Evolutionary conservation across 2,113 vertebrate species (phyloP), one percentile per base, ranked within the genome.

Genomic region (Sander lucioperca): DNA sequence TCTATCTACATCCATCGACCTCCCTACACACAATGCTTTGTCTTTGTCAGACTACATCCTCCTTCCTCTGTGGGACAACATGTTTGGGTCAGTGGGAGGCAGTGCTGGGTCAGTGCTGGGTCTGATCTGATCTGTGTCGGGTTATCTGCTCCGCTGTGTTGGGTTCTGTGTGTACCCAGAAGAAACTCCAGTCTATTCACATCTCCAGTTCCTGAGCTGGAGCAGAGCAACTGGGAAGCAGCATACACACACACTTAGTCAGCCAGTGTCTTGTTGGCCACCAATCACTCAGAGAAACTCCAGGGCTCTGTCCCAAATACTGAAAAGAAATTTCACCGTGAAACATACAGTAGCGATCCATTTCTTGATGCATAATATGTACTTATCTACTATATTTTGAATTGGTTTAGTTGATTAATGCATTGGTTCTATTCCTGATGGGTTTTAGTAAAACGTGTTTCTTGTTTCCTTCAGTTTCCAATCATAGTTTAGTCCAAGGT

Each of bases 191-290:
- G 67, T 58, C 47, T 59, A 76, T 53, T 79, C 48, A 79, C 67
- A 78, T 86, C 75, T 73, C 64, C 66, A 69, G 64, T 39, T 80
- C 58, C 68, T 68, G 53, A 86, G 83, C 62, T 84, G 83, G 82
- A 91, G 82, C 88, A 87, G 57, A 87, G 71, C 77, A 82, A 74
- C 82, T 81, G 57, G 66, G 80, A 82, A 81, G 74, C 71, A 65
- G 77, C 63, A 47, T 4, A 76, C 36, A 9, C 36, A 39, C 36
- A 50, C 48, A 73, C 33, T 30, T 19, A 69, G 45, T 50, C 65
- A 74, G 78, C 39, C 45, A 5, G 25, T 6, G 25, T 54, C 70
- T 43, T 54, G 53, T 51, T 43, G 78, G 67, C 51, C 13, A 2
- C 39, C 61, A 14, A 50, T 65, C 61, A 77, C 61, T 82, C 57